Evolutionary conservation across 2,797 vertebrate species (phyloP), one percentile per base, ranked within the genome.

Genomic region (Eleutherodactylus coqui): DNA sequence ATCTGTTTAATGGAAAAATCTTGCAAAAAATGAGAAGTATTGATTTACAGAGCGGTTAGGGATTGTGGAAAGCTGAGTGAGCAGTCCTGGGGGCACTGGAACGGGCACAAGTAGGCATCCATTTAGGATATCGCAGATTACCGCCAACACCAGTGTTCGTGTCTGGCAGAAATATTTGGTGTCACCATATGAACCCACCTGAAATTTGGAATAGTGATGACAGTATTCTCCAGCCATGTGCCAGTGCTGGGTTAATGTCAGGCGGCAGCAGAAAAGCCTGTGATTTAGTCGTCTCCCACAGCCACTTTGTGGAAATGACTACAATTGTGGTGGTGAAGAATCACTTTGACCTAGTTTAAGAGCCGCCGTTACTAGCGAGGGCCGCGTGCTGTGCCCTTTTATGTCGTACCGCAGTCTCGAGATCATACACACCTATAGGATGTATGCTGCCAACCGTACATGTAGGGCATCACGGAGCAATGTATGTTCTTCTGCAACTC

Each of bases 311-410:
- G 62, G 43, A 85, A 67, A 85, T 85, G 36, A 85, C 76, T 85
- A 64, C 84, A 85, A 85, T 85, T 85, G 84, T 72, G 77, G 49
- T 76, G 60, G 24, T 60, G 84, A 79, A 79, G 84, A 53, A 85
- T 85, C 64, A 72, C 76, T 70, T 14, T 79, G 84, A 85, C 84
- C 84, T 79, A 85, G 76, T 79, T 85, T 85, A 70, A n/a, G 32
- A 72, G 72, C 73, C 32, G 53, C 53, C 4, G 41, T 75, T 41
- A 45, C 27, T 45, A 78, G 55, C 64, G 24, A 41, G 67, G 69
- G 78, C 58, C 32, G 60, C 16, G 11, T 53, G 75, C 29, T 11
- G 38, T 32, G 73, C 27, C 49, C 29, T 51, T 7, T 47, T 19
- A 21, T 53, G 32, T 34, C 10, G 34, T 76, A 36, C 47, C 9